Percentiles rank a stretch among this genome's conserved stretches.
Evolutionary conservation across 2,888 invertebrate species (phyloP).

Genomic region (Ligdia adustata): DNA sequence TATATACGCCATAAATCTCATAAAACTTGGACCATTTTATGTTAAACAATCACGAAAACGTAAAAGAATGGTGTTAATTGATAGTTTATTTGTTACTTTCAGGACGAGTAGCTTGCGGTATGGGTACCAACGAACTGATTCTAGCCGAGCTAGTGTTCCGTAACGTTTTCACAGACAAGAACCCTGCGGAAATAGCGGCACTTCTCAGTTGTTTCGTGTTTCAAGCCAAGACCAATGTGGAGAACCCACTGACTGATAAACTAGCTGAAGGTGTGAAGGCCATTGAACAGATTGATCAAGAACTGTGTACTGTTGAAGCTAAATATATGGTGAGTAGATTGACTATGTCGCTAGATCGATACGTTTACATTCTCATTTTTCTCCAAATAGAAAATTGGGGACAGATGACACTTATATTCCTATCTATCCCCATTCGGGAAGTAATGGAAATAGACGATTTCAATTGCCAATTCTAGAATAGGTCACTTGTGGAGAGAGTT

Average conservation of each 20-base stretch:
- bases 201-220: slow-evolving; percentile 96
- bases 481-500: no score
- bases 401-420: no score
- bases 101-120: slow-evolving; percentile 75
- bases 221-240: slow-evolving; percentile 89
- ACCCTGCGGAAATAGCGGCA: slow-evolving; percentile 96
- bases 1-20: no score
- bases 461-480: no score
- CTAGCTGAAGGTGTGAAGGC: slow-evolving; percentile 86
- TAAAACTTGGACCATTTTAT: no score
- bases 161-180: slow-evolving; percentile 93
- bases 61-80: no score
- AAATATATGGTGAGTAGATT: slow-evolving; percentile 81
- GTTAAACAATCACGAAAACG: no score
- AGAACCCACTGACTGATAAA: slow-evolving; percentile 83
- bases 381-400: no score
- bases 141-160: slow-evolving; percentile 97
- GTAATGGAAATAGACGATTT: no score
- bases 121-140: slow-evolving; percentile 91
- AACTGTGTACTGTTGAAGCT: slow-evolving; percentile 87
- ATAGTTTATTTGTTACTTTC: slow-evolving; percentile 9
- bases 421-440: no score
- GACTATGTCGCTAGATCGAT: no score
- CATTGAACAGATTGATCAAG: slow-evolving; percentile 87
- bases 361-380: no score